Evolutionary conservation across 2,797 vertebrate species (phyloP), one percentile per base, ranked within the genome.

Genomic region (Sebastes glaucus): DNA sequence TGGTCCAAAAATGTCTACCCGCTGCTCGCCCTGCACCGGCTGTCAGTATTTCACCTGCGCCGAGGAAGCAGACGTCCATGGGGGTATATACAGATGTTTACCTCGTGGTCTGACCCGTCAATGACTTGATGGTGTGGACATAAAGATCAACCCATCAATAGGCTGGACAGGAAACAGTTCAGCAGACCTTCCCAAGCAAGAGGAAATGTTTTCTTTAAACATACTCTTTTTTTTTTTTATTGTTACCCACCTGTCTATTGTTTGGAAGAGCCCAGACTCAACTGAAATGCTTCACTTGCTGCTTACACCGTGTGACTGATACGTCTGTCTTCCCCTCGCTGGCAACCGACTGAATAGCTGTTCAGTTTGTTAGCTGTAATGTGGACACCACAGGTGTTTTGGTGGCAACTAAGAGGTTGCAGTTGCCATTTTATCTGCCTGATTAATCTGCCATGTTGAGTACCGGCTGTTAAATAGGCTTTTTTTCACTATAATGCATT

Each of bases 371-470:
- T 81, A 16, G 55, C 14, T 0, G 25, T 46, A 18, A 57, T 63
- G 52, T 71, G 49, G 52, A 66, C 57, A 55, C 57, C 76, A 81
- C 82, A 85, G 73, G 73, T 83, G 80, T 85, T 75, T 73, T 25
- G 27, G 55, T 70, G n/a, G 52, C 18, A 28, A 60, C 59, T 56
- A 53, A 42, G 38, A 77, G 62, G 53, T 27, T 59, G 30, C 69
- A 28, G 38, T 80, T 38, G 33, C 56, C n/a, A 4, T 69, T 82
- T 67, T 73, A 82, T 76, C 46, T 22, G 55, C 27, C 75, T 35
- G 52, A 82, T 72, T 80, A 78, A 82, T 80, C 68, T 61, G 73
- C 33, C 52, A 6, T 57, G 75, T 46, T 60, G 77, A 69, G 57
- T 49, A 32, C 38, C 77, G 81, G 75, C 76, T 87, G 80, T 75